Evolutionary conservation across 2,888 invertebrate species (phyloP).

Genomic region (Morpho helenor): DNA sequence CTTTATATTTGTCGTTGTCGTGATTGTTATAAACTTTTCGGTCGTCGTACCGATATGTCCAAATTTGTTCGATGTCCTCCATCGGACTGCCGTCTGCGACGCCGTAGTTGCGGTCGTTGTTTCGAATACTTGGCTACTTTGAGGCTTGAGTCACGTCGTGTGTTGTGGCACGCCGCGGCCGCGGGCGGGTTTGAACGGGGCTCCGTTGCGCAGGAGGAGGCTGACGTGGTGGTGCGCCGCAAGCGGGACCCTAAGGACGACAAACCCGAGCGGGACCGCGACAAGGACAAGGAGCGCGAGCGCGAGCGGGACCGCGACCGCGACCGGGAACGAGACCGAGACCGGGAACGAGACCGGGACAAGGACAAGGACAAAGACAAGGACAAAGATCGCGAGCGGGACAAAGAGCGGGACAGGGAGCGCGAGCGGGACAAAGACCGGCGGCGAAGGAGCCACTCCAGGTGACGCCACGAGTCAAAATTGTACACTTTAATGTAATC

Average conservation of each 20-base stretch:
- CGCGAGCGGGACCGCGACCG: conserved; percentile 31
- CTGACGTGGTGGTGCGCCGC: conserved; percentile 77
- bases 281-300: conserved; percentile 50
- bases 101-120: too few relatives aligned
- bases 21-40: too few relatives aligned
- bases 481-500: too few relatives aligned
- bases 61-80: too few relatives aligned
- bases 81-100: too few relatives aligned
- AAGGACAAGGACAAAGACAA: conserved; percentile 70
- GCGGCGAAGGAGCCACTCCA: conserved; percentile 42
- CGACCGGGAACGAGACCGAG: conserved; percentile 35
- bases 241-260: conserved; percentile 60
- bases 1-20: too few relatives aligned
- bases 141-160: not conserved
- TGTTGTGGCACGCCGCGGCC: not conserved
- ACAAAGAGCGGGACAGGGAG: conserved; percentile 70
- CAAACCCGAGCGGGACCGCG: conserved; percentile 37
- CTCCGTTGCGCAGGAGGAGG: conserved; percentile 81
- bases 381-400: conserved; percentile 40
- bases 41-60: too few relatives aligned
- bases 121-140: too few relatives aligned
- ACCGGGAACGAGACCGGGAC: not conserved
- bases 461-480: conserved; percentile 23
- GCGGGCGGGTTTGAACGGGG: conserved; percentile 4
- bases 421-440: conserved; percentile 40